Conservation (phyloP, 2,113 vertebrate genomes). For the Meriones unguiculatus region DNA sequence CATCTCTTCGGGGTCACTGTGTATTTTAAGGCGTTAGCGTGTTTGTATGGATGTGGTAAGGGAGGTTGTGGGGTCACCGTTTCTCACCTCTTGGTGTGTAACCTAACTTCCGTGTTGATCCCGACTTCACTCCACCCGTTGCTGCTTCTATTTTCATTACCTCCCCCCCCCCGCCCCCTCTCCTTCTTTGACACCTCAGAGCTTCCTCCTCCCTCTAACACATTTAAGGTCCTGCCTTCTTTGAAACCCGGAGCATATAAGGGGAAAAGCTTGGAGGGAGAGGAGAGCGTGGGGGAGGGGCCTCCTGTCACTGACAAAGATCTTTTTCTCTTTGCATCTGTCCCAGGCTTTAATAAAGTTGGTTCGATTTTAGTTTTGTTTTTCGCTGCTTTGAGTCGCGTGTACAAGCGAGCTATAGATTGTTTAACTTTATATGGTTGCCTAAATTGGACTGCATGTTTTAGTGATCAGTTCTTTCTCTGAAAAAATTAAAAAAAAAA, state of each 20-base stretch:
- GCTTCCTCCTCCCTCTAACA: not conserved
- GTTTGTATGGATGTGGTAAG: slow-evolving; percentile 45
- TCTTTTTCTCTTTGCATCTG: slow-evolving; percentile 65
- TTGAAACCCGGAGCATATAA: not conserved
- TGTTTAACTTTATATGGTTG: slow-evolving; percentile 73
- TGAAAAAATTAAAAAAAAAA: not conserved
- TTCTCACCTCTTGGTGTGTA: slow-evolving; percentile 8
- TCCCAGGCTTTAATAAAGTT: slow-evolving; percentile 75
- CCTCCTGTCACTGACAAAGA: slow-evolving; percentile 24
- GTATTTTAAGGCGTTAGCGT: slow-evolving; percentile 69
- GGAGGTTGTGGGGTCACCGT: not conserved
- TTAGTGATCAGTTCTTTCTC: slow-evolving; percentile 68
- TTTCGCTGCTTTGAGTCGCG: slow-evolving; percentile 68
- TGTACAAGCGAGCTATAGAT: slow-evolving; percentile 73
- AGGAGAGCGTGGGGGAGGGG: slow-evolving; percentile 11
- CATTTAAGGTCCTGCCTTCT: not conserved
- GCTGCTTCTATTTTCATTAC: slow-evolving; percentile 45
- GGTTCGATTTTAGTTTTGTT: slow-evolving; percentile 69
- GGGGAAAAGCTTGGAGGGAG: not conserved
- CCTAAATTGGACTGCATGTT: slow-evolving; percentile 72
- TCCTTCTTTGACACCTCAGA: slow-evolving; percentile 4
- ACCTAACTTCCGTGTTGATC: slow-evolving; percentile 47
- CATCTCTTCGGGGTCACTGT: slow-evolving; percentile 61
- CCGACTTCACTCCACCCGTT: not conserved
- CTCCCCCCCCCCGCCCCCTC: not conserved